Evolutionary conservation across 1,140 invertebrate species (phyloP).

Genomic region (Drosophila navojoa): DNA sequence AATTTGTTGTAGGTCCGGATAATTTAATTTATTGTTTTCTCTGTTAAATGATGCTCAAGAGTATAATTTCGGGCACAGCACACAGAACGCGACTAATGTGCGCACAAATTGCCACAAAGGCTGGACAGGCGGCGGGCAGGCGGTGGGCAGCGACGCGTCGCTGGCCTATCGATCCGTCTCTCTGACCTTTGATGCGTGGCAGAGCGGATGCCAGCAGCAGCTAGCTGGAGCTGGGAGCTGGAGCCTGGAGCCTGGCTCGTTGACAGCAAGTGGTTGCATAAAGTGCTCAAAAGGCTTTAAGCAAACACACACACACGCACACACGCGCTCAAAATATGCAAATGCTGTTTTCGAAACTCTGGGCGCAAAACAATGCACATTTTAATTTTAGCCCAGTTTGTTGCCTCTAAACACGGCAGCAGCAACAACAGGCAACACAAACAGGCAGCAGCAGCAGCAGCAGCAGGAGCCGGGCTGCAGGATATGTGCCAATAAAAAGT

Average conservation of each 20-base stretch:
- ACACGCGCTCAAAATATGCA: slow-evolving; percentile 57
- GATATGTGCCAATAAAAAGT: slow-evolving; percentile 82
- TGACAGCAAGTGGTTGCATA: slow-evolving; percentile 54
- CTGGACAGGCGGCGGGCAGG: background rate
- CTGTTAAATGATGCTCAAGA: slow-evolving; percentile 82
- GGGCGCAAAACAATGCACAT: slow-evolving; percentile 67
- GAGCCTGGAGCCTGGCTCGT: slow-evolving; percentile 6
- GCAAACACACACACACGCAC: slow-evolving; percentile 1
- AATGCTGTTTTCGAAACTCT: slow-evolving; percentile 60
- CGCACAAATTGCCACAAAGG: slow-evolving; percentile 66
- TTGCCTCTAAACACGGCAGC: slow-evolving; percentile 63
- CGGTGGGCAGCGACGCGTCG: background rate
- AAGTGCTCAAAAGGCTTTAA: slow-evolving; percentile 23
- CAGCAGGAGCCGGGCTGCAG: slow-evolving; percentile 42
- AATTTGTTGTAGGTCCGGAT: slow-evolving; percentile 75
- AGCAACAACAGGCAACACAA: slow-evolving; percentile 29
- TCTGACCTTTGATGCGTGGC: slow-evolving; percentile 55
- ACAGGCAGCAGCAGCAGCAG: slow-evolving; percentile 25
- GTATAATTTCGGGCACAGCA: slow-evolving; percentile 67
- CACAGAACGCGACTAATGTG: slow-evolving; percentile 67
- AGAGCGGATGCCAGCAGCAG: slow-evolving; percentile 17
- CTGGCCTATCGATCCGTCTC: slow-evolving; percentile 35
- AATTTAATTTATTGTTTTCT: slow-evolving; percentile 82
- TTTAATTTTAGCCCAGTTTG: slow-evolving; percentile 77
- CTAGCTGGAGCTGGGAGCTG: background rate